phyloP scores from a whole-genome alignment of 37 sponge, comb jelly and placozoan species.

The Chondrilla cf. caribensis region DNA sequence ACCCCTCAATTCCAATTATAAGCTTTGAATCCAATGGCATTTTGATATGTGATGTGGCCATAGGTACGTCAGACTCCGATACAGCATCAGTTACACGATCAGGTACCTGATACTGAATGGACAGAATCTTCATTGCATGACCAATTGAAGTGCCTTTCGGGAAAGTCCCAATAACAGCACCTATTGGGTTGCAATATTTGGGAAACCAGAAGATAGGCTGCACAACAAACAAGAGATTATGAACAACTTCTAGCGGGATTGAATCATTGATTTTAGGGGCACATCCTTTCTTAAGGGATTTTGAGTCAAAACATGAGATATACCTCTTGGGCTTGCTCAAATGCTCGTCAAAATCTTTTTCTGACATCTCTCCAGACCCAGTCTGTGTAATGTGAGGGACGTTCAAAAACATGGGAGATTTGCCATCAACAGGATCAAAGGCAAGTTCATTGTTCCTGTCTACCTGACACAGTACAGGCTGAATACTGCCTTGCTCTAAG shows the following conservation, averaged over 20 bases:
- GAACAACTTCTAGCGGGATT: background rate
- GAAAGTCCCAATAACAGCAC: conserved; percentile 1
- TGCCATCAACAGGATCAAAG: conserved; percentile 58
- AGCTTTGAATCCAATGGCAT: background rate
- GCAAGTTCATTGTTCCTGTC: conserved; percentile 22
- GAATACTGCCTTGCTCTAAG: conserved; percentile 4
- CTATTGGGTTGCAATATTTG: background rate
- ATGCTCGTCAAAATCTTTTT: background rate
- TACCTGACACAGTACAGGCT: conserved; percentile 43
- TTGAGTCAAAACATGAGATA: conserved; percentile 1
- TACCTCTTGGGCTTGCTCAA: too few species aligned
- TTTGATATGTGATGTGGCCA: background rate
- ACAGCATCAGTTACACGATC: background rate
- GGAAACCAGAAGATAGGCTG: background rate
- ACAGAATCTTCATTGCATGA: background rate
- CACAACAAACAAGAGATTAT: conserved; percentile 4
- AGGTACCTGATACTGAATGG: background rate
- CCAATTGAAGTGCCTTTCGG: background rate
- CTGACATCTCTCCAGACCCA: background rate
- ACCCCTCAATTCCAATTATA: background rate
- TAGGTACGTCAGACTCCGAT: background rate
- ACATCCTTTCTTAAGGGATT: background rate
- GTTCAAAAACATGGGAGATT: conserved; percentile 47
- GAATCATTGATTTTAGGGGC: background rate
- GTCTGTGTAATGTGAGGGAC: conserved; percentile 45